Base-by-base conservation (phyloP, 2,888 invertebrate genomes). In the Branchellion lobata region DNA sequence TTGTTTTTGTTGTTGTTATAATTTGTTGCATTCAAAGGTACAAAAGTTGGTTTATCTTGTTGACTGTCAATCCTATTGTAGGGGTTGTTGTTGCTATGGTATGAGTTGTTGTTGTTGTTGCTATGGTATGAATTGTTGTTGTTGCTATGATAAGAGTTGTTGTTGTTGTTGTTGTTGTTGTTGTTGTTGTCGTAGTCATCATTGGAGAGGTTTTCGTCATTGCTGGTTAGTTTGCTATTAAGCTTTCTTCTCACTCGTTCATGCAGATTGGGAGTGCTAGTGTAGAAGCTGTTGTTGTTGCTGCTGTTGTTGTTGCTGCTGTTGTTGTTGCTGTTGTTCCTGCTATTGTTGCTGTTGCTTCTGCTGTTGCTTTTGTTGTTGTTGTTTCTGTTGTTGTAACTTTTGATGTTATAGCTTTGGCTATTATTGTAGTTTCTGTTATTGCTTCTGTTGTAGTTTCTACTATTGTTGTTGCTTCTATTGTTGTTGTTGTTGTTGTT, bases 21-120 rank as follows among this genome's bases (percentile, higher is more conserved):
- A 14, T 40, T 40, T 8, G 61, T 5, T 14, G 61, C 3, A 24
- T 57, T 57, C 11, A 57, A 5, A 18, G 61, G n/a, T 3, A 57
- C 61, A 57, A 57, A 57, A 57, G 61, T 57, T 57, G 5, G 61
- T 57, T 57, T 57, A 14, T 57, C 61, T 57, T 57, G 61, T n/a
- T 57, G 61, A n/a, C 61, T 57, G 21, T 14, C 61, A 57, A 24
- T n/a, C 21, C 61, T 8, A 47, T 18, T 47, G 8, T 47, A 8
- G 8, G 47, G 8, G 8, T 47, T 47, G 8, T 18, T 47, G 47
- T 47, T 8, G 11, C 18, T 47, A 47, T 47, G n/a, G n/a, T 47
- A 47, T 47, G 8, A n/a, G n/a, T n/a, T n/a, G 61, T n/a, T 57
- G 24, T 57, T 57, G n/a, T n/a, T 57, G 24, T 3, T 3, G 24